phyloP scores from a whole-genome alignment of 2,888 invertebrate genomes.

The Drosophila atroscutellata region DNA sequence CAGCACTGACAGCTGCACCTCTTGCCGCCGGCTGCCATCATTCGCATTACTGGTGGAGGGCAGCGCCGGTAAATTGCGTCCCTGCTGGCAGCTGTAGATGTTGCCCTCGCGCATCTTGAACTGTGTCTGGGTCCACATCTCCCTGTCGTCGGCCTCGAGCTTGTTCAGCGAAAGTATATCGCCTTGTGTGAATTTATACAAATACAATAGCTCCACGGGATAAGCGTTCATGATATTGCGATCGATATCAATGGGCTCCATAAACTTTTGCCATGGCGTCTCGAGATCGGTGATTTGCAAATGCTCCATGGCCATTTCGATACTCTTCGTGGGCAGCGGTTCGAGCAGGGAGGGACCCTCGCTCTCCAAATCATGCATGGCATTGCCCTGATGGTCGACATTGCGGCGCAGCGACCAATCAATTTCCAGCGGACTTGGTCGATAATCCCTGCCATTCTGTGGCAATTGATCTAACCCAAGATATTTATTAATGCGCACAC shows the following conservation, averaged over 20 bases:
- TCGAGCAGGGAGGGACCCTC: constrained; percentile 71
- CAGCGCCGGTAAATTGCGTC: constrained; percentile 27
- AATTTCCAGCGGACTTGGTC: constrained; percentile 76
- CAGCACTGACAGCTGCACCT: constrained; percentile 63
- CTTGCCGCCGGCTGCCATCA: constrained; percentile 18
- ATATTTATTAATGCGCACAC: constrained; percentile 83
- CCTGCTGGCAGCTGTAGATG: constrained; percentile 39
- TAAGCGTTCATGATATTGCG: constrained; percentile 87
- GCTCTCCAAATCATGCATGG: constrained; percentile 53
- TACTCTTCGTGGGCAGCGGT: constrained; percentile 64
- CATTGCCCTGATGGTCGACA: constrained; percentile 69
- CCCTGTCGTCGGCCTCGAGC: constrained; percentile 55
- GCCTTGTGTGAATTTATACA: constrained; percentile 87
- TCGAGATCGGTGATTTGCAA: constrained; percentile 54
- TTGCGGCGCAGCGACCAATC: constrained; percentile 79
- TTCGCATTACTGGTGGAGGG: constrained; percentile 15
- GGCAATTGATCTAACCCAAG: constrained; percentile 64
- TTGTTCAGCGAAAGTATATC: constrained; percentile 47
- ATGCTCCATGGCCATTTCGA: constrained; percentile 37
- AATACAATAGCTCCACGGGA: constrained; percentile 90
- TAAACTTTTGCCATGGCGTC: constrained; percentile 74
- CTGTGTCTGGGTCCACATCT: constrained; percentile 62
- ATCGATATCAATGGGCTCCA: constrained; percentile 90
- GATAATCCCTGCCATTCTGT: constrained; percentile 51
- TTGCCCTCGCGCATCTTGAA: constrained; percentile 58